A percentile compares a stretch with the other conserved stretches of the same genome.
Conservation (phyloP, 2,888 invertebrate genomes). For the Nomada flava region DNA sequence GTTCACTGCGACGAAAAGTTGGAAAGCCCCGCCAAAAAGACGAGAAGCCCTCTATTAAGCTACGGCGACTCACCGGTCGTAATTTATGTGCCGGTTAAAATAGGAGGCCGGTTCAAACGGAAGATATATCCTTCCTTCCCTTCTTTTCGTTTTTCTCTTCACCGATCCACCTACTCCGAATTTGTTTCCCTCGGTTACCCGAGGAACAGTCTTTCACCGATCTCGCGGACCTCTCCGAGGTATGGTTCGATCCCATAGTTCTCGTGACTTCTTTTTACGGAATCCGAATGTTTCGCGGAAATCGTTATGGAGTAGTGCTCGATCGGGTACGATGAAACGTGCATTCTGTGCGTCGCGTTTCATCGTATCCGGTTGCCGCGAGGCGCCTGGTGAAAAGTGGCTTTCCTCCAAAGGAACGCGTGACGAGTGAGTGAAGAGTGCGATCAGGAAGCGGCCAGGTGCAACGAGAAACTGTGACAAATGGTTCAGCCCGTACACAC, state of each 20-base stretch:
- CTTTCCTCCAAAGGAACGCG: slow-evolving; percentile 21
- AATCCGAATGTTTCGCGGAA: no score
- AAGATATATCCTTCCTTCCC: slow-evolving; percentile 53
- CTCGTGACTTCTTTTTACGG: background rate
- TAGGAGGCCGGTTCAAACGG: slow-evolving; percentile 70
- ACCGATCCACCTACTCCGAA: background rate
- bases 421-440: slow-evolving; percentile 16
- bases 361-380: background rate
- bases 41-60: slow-evolving; percentile 56
- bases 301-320: background rate
- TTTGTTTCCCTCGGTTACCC: background rate
- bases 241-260: background rate
- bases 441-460: slow-evolving; percentile 33
- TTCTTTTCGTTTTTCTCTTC: background rate
- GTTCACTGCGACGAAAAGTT: slow-evolving; percentile 52
- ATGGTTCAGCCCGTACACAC: slow-evolving; percentile 81
- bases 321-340: background rate
- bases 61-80: slow-evolving; percentile 66
- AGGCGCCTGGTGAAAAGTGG: slow-evolving; percentile 13
- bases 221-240: no score
- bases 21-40: slow-evolving; percentile 65
- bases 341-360: background rate
- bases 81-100: slow-evolving; percentile 75
- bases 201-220: background rate
- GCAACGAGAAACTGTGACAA: slow-evolving; percentile 71